Evolutionary conservation across 2,113 vertebrate genomes (phyloP).

Genomic region (Sclerurus mexicanus): DNA sequence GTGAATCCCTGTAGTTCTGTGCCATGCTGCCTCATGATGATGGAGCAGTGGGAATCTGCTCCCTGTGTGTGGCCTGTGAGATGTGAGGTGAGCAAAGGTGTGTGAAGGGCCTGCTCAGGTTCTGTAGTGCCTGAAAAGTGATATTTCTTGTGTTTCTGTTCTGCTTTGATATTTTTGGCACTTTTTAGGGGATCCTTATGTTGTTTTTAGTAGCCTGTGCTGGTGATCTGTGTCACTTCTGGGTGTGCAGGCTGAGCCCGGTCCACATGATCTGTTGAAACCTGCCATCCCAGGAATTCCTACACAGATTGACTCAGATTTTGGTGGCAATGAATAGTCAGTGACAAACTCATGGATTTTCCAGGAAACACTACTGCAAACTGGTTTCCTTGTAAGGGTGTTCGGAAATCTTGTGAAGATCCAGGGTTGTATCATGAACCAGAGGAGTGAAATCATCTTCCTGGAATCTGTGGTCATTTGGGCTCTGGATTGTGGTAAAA

Average conservation of each 20-base stretch:
- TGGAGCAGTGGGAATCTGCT: not conserved
- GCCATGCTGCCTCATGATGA: not conserved
- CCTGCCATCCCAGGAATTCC: constrained; percentile 17
- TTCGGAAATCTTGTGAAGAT: constrained; percentile 49
- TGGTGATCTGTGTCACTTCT: not conserved
- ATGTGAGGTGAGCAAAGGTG: not conserved
- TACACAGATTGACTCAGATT: constrained; percentile 44
- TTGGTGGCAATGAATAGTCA: constrained; percentile 26
- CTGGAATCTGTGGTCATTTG: constrained; percentile 67
- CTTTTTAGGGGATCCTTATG: not conserved
- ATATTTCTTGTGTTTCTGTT: not conserved
- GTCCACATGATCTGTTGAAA: not conserved
- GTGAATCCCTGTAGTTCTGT: not conserved
- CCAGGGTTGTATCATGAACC: constrained; percentile 60
- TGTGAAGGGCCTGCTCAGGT: not conserved
- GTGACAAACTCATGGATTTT: constrained; percentile 58
- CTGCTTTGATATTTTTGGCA: not conserved
- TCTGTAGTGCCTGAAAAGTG: not conserved
- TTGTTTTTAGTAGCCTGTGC: not conserved
- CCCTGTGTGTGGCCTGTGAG: rapidly evolving
- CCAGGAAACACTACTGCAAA: constrained; percentile 65
- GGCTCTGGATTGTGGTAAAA: constrained; percentile 41
- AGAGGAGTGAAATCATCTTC: constrained; percentile 73
- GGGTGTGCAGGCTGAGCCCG: not conserved
- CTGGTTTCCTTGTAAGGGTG: constrained; percentile 31